Evolutionary conservation across 1,140 invertebrate genomes (phyloP), one percentile per base, ranked within the genome.

Genomic region (Ceratosolen solmsi): DNA sequence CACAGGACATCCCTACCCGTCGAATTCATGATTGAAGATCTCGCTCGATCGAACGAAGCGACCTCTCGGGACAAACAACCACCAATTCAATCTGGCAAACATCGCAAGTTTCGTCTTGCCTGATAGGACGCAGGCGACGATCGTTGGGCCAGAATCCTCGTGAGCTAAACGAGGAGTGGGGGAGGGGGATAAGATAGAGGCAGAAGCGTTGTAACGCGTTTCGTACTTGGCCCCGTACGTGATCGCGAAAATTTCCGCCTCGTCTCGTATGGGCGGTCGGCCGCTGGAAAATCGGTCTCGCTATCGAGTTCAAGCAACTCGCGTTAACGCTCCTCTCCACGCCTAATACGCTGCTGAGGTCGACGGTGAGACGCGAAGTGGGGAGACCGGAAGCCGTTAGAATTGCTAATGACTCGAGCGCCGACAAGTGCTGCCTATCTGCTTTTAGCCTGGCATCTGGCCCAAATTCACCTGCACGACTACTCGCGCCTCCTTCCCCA

Each of bases 311-410:
- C 88, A 90, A 88, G 85, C 85, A 89, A 90, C 89, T 89, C 86
- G 84, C 49, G 30, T 63, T 63, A 15, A 3, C 13, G 15, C 1
- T 63, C 60, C n/a, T n/a, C n/a, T 30, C 33, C 63, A 11, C 2
- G 17, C 63, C 33, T 68, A 68, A 38, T 68, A 68, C 63, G 33
- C 15, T 11, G 30, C 58, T 13, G 76, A 80, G 76, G 85, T 82
- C 86, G 79, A 82, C 84, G 81, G 84, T 74, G 81, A 68, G 80
- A 46, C 78, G 73, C 82, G 30, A 27, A 60, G 82, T 58, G 82
- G 82, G 80, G 83, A 87, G 84, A 85, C 89, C 89, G 90, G 90
- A 90, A 90, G 86, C 85, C 84, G 84, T 90, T 90, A 88, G 89
- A 90, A 91, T 90, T 89, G 89, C 87, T 89, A 90, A 91, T 91